Evolutionary conservation across 35 echinoderm and acorn worm genomes (phyloP).

Genomic region (Amphiura filiformis): DNA sequence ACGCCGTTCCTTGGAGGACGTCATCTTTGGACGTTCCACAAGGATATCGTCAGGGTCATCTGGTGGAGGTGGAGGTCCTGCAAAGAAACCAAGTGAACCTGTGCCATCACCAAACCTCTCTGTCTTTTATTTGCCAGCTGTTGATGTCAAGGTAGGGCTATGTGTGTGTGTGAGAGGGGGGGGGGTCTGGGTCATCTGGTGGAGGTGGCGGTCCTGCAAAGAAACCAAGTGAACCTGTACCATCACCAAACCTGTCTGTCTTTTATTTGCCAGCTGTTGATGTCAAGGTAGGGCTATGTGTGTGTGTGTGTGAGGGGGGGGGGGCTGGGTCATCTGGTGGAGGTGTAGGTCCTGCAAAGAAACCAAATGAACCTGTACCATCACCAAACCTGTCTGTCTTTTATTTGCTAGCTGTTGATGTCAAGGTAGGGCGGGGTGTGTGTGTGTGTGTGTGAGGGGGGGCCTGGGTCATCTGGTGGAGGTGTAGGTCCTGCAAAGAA

Average conservation of each 20-base stretch:
- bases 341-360: neutral
- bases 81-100: neutral
- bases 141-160: slow-evolving; percentile 76
- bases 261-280: slow-evolving; percentile 62
- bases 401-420: slow-evolving; percentile 58
- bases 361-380: neutral
- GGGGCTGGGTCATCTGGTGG: neutral
- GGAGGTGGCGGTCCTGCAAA: neutral
- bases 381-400: slow-evolving; percentile 22
- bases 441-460: no score
- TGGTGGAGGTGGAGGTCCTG: neutral
- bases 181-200: neutral
- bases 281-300: slow-evolving; percentile 74
- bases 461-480: no score
- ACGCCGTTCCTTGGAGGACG: neutral
- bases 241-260: slow-evolving; percentile 4
- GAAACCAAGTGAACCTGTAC: neutral
- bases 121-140: slow-evolving; percentile 51
- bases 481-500: no score
- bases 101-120: neutral
- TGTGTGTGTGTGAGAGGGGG: neutral
- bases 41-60: neutral
- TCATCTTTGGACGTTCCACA: neutral
- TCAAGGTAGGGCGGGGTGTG: no score
- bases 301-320: neutral